phyloP scores from a whole-genome alignment of 2,113 vertebrate species.

The Mustela lutreola region DNA sequence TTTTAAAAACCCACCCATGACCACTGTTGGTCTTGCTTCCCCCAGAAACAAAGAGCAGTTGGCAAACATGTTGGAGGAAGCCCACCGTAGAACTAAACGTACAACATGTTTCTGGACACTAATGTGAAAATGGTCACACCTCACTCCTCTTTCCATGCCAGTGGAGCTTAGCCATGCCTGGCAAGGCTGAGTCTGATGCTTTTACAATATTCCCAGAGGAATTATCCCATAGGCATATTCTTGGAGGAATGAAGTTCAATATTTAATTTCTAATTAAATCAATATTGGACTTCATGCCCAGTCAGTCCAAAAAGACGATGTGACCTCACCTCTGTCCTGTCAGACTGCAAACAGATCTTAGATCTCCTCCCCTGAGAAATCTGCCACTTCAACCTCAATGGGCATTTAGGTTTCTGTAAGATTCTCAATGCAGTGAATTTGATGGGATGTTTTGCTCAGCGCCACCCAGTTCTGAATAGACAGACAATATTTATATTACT shows the following conservation, averaged over 20 bases:
- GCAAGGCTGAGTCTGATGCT: neutral
- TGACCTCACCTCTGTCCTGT: neutral
- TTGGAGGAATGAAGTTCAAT: neutral
- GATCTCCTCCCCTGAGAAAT: neutral
- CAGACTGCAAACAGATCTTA: neutral
- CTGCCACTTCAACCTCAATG: neutral
- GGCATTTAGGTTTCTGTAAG: neutral
- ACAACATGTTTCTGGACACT: neutral
- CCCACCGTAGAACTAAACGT: neutral
- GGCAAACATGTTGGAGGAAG: neutral
- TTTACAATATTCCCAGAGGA: accelerated
- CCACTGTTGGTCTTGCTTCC: neutral
- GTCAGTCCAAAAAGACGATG: neutral
- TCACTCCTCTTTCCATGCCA: neutral
- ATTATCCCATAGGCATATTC: neutral
- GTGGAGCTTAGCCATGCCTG: neutral
- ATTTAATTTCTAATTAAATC: neutral
- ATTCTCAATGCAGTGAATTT: neutral
- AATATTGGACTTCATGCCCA: neutral
- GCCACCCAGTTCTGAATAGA: neutral
- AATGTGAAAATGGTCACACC: neutral
- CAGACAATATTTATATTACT: neutral
- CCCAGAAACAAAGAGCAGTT: neutral
- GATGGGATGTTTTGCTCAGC: neutral
- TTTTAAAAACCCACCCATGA: neutral